Base-by-base conservation (phyloP, 1,140 invertebrate species). In the Goniozus legneri region DNA sequence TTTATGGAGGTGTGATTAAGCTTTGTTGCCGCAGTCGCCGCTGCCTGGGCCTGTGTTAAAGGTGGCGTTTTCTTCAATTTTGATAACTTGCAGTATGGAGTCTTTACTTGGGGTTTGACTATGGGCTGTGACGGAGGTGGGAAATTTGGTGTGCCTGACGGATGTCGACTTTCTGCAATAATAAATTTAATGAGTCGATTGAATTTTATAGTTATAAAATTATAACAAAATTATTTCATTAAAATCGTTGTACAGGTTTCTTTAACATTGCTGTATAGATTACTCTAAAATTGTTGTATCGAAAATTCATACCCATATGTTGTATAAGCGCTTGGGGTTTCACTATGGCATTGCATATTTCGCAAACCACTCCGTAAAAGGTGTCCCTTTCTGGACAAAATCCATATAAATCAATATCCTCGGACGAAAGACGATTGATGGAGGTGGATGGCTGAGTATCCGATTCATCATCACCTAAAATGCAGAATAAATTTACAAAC, bases 351-450 rank as follows among this genome's bases (percentile, higher is more conserved):
- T 81, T 79, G 62, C 82, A 84, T 73, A 81, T 78, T 65, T 82
- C 80, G 65, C 82, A 84, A 56, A 83, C 77, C 12, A 82, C 81
- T 24, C 79, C 80, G 56, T 81, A 79, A 58, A 84, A 77, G 47
- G 75, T 75, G 69, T 83, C 82, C 62, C 80, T 78, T 58, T 82
- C 81, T 24, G 82, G 82, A 52, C 81, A 82, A 54, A 82, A 77
- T 35, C 82, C 81, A 61, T 82, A 82, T 13, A 83, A 73, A 58
- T 78, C 79, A 68, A 83, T 83, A 48, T 77, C 76, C 52, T 76
- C 73, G 31, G 62, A 58, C 8, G 73, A 69, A 34, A 75, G 67
- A 37, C 73, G 61, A 40, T 69, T 75, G 36, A 74, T 71, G 24
- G 69, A 71, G 50, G 58, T 75, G 13, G 69, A 30, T 22, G 65